Base-by-base conservation (phyloP, 1,140 invertebrate genomes). In the Cydia fagiglandana region DNA sequence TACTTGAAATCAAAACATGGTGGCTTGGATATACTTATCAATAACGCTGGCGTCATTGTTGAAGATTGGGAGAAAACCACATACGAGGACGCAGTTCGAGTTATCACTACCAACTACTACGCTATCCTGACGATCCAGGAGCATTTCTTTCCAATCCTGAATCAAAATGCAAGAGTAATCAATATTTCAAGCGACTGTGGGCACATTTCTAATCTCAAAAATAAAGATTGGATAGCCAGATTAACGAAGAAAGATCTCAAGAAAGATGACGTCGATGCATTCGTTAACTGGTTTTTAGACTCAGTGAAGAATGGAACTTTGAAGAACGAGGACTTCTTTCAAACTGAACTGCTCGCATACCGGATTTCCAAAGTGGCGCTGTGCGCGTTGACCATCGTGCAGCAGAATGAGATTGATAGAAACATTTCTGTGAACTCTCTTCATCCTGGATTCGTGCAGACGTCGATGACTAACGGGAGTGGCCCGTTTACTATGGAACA, bases 11-110 rank as follows among this genome's bases (percentile, higher is more conserved):
- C 93, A 50, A 94, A 92, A 30, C 94, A 97, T 91, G 95, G 94
- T 24, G 95, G 96, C 6, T 82, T 98, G 2, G 97, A 98, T 93
- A 86, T 98, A 30, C 87, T 98, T 1, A 94, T 98, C 1, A 97
- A 97, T 84, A 98, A 98, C 93, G 97, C 97, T 75, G 97, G 94
- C 0, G 96, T 97, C 73, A 95, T 94, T 50, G 96, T 94, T 82
- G 95, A 94, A 89, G 79, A 80, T 73, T 82, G 81, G 77, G 92
- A 94, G 1, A 94, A 94, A 79, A 94, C 95, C 10, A 94, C 96
- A 83, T 78, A 82, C 17, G 90, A 93, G 68, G 96, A 97, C 92
- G 96, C 96, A 13, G 93, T 94, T 79, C 90, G 94, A 38, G 96
- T 95, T 0, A 81, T 95, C 1, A 84, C 83, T 56, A 93, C 94